Conservation (phyloP, 2,888 invertebrate species). For the Onthophagus sagittarius region DNA sequence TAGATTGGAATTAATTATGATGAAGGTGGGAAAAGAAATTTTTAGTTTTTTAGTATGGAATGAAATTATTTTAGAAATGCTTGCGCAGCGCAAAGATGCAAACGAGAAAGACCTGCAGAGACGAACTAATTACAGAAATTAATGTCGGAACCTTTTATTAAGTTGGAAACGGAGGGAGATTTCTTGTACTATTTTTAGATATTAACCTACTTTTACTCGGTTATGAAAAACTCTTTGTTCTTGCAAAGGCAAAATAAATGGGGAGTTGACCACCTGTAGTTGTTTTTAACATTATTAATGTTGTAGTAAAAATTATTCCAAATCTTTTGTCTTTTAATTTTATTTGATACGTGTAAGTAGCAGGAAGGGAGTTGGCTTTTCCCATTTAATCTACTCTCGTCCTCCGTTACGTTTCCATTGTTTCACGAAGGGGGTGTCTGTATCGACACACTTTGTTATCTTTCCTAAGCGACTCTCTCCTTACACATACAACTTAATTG, state of each 20-base stretch:
- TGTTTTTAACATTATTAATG: too few species aligned
- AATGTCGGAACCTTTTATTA: neutral
- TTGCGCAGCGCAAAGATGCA: neutral
- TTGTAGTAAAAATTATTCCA: too few species aligned
- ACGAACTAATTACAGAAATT: neutral
- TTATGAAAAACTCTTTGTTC: neutral
- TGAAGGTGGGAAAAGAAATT: too few species aligned
- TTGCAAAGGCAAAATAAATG: neutral
- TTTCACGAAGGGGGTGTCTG: neutral
- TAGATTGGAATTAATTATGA: neutral
- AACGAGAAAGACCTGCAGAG: neutral
- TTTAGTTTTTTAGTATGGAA: too few species aligned
- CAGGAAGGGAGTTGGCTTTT: neutral
- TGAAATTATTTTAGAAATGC: neutral
- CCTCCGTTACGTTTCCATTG: neutral
- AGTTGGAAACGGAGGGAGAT: neutral
- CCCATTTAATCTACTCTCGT: constrained; percentile 6
- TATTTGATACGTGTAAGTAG: neutral
- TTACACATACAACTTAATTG: constrained; percentile 9
- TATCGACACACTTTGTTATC: constrained; percentile 11
- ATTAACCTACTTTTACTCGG: neutral
- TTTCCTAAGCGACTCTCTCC: constrained; percentile 1
- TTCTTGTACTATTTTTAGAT: neutral
- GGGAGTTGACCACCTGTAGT: neutral
- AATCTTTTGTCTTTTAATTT: too few species aligned